Conservation (phyloP, 2,113 vertebrate species). For the Chauna torquata region DNA sequence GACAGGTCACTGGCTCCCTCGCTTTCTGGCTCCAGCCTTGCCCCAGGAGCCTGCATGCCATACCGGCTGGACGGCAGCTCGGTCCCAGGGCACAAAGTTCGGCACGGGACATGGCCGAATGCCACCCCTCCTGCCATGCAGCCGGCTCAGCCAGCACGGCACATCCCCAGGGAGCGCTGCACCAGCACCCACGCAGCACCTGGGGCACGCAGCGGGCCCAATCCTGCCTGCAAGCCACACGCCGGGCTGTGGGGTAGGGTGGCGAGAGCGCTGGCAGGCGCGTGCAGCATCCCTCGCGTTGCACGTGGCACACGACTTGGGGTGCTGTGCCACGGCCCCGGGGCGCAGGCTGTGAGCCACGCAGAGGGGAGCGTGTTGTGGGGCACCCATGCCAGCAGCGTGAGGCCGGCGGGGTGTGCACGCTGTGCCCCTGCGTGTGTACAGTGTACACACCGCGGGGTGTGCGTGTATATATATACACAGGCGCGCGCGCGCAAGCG, state of each 20-base stretch:
- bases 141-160: background rate
- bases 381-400: fast-evolving
- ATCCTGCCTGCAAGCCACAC: background rate
- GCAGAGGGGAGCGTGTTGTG: fast-evolving
- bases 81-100: background rate
- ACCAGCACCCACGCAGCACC: background rate
- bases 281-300: fast-evolving
- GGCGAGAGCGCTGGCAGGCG: background rate
- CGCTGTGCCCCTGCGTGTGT: background rate
- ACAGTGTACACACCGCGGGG: background rate
- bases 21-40: background rate
- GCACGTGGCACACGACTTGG: fast-evolving
- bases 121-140: fast-evolving
- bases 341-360: background rate
- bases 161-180: background rate
- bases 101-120: background rate
- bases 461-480: background rate
- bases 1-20: background rate
- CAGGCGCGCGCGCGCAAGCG: background rate
- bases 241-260: background rate
- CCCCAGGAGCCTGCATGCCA: fast-evolving
- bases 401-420: background rate
- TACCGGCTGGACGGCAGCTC: background rate
- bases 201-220: background rate
- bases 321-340: background rate